Evolutionary conservation across 2,888 invertebrate species (phyloP).

Genomic region (Parnassius glacialis): DNA sequence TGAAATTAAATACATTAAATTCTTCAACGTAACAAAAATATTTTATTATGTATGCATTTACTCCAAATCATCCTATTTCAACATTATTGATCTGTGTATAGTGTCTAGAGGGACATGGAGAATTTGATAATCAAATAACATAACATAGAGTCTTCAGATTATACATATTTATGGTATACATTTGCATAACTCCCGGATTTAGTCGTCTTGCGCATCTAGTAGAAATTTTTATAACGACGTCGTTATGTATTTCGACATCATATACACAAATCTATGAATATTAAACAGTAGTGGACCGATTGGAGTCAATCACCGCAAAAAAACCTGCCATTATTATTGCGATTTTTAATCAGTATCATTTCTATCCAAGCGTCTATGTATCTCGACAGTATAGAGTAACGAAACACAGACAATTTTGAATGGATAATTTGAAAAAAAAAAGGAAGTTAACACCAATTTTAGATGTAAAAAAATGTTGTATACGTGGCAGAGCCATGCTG

Average conservation of each 20-base stretch:
- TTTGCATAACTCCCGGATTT: conserved; percentile 10
- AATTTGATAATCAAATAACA: conserved; percentile 33
- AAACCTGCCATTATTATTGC: background rate
- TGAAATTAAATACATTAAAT: too few relatives aligned
- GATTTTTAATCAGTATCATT: background rate
- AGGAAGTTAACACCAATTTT: too few relatives aligned
- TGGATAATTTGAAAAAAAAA: too few relatives aligned
- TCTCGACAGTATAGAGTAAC: too few relatives aligned
- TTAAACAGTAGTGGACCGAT: background rate
- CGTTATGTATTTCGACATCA: background rate
- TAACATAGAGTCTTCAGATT: background rate
- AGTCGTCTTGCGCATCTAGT: background rate
- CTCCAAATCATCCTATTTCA: background rate
- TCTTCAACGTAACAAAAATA: too few relatives aligned
- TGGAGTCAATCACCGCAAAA: background rate
- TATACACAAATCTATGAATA: background rate
- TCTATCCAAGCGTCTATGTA: too few relatives aligned
- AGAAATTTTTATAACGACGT: too few relatives aligned
- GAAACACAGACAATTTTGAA: too few relatives aligned
- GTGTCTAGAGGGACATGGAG: conserved; percentile 39
- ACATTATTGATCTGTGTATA: conserved; percentile 3
- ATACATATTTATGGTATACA: background rate
- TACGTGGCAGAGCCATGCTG: too few relatives aligned
- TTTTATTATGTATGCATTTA: background rate
- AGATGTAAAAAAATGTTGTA: too few relatives aligned